Conservation (phyloP, 2,113 vertebrate species). For the Galbula dea region DNA sequence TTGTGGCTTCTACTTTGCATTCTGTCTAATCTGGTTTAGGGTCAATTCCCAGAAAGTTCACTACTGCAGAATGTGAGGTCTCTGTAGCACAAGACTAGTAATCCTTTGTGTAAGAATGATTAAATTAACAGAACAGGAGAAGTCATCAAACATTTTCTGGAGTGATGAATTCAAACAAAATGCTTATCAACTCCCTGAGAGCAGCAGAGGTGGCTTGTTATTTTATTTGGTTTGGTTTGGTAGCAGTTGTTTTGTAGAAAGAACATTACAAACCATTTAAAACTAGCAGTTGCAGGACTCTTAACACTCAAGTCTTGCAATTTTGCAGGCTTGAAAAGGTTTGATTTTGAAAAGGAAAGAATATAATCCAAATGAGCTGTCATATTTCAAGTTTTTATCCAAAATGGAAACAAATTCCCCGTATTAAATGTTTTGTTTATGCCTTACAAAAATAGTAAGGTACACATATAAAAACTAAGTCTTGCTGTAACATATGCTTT, state of each 20-base stretch:
- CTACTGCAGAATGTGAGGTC: neutral
- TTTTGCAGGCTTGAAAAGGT: neutral
- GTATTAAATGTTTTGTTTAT: neutral
- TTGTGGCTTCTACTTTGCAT: neutral
- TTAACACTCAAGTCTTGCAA: neutral
- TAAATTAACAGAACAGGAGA: neutral
- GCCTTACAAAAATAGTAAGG: neutral
- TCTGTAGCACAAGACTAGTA: neutral
- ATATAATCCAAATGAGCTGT: neutral
- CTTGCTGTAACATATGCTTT: neutral
- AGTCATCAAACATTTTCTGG: neutral
- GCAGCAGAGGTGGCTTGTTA: neutral
- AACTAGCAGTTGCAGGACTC: neutral
- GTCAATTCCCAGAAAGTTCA: neutral
- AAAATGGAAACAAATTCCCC: neutral
- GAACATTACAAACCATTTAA: neutral
- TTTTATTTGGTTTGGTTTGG: neutral
- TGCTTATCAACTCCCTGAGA: neutral
- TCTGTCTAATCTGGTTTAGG: neutral
- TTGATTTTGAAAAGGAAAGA: neutral
- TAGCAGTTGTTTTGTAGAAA: neutral
- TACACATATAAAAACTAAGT: neutral
- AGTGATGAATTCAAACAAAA: neutral
- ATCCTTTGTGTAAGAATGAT: neutral
- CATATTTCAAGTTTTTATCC: neutral